Conservation (phyloP, 2,113 vertebrate species). For the Periophthalmodon schlosseri region DNA sequence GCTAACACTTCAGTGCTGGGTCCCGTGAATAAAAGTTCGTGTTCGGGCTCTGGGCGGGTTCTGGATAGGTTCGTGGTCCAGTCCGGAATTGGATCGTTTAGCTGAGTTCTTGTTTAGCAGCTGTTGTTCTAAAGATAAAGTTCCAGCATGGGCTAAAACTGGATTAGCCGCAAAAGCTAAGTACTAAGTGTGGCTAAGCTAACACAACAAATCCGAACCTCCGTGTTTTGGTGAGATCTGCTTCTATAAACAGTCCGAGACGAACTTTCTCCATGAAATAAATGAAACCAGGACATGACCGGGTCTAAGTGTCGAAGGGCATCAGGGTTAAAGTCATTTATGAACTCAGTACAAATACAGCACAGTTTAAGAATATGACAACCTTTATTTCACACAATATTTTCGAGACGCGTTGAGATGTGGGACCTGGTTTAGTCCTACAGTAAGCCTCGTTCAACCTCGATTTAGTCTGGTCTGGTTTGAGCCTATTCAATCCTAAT, state of each 20-base stretch:
- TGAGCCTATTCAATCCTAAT: too few relatives aligned
- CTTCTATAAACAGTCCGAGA: neutral
- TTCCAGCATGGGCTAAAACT: neutral
- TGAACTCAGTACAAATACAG: neutral
- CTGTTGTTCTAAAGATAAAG: neutral
- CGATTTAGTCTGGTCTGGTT: neutral
- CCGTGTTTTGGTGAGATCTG: neutral
- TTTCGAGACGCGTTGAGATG: too few relatives aligned
- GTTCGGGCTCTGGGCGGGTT: neutral
- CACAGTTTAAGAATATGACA: neutral
- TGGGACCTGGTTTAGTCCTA: too few relatives aligned
- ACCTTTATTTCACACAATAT: too few relatives aligned
- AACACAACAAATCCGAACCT: neutral
- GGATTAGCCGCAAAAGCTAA: neutral
- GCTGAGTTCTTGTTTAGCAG: neutral
- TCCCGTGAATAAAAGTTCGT: neutral
- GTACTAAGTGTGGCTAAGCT: conserved; percentile 3
- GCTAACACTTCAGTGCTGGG: neutral
- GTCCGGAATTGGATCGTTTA: neutral
- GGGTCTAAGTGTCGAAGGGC: neutral
- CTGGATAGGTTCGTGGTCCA: neutral
- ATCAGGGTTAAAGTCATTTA: too few relatives aligned
- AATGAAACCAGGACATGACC: neutral
- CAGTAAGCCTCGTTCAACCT: too few relatives aligned
- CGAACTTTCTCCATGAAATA: neutral